Evolutionary conservation across 2,888 invertebrate genomes (phyloP).

Genomic region (Fragum sueziense): DNA sequence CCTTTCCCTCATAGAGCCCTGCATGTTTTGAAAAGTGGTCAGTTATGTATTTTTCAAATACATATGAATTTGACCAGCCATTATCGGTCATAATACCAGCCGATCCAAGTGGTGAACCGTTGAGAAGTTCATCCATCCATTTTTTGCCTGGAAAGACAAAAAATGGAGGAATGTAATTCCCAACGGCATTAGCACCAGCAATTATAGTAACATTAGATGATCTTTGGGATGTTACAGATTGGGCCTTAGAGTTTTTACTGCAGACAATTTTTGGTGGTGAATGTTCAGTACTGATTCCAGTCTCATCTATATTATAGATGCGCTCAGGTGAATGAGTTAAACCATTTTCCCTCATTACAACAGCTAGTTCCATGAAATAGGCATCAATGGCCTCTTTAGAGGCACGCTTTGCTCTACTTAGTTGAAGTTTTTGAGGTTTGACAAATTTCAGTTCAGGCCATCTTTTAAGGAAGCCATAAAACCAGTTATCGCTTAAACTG

Average conservation of each 20-base stretch:
- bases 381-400: too few relatives aligned
- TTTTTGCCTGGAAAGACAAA: constrained; percentile 50
- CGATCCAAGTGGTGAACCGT: constrained; percentile 31
- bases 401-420: too few relatives aligned
- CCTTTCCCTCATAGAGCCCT: constrained; percentile 35
- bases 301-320: constrained; percentile 53
- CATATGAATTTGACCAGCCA: constrained; percentile 45
- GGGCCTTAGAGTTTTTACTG: constrained; percentile 17
- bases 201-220: constrained; percentile 41
- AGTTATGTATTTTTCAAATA: too few relatives aligned
- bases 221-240: constrained; percentile 35
- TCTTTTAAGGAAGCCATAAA: too few relatives aligned
- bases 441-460: too few relatives aligned
- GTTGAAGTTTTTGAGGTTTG: too few relatives aligned
- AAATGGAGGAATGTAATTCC: constrained; percentile 50
- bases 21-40: too few relatives aligned
- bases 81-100: constrained; percentile 44
- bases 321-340: constrained; percentile 29
- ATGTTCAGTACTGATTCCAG: constrained; percentile 47
- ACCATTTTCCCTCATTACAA: constrained; percentile 22
- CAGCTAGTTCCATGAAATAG: too few relatives aligned
- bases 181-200: constrained; percentile 39
- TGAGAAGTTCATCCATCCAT: constrained; percentile 44
- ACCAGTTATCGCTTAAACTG: too few relatives aligned
- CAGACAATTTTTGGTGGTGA: constrained; percentile 46